Base-by-base conservation (phyloP, 2,113 vertebrate genomes). In the Podarcis raffonei region DNA sequence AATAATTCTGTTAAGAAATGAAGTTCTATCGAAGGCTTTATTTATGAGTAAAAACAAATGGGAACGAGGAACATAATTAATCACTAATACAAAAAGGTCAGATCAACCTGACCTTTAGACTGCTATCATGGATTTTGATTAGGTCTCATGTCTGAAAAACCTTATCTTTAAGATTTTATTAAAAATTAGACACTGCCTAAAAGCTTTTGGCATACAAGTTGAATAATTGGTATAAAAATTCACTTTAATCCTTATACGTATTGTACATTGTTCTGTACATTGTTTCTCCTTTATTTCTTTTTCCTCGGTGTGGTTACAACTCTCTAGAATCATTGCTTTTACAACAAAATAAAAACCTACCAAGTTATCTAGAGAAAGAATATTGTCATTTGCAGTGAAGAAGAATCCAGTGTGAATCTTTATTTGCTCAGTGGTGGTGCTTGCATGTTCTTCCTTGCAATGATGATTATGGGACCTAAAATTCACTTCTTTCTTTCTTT, bases 31-130 rank as follows among this genome's bases (percentile, higher is more conserved):
- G 6, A 23, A 13, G 15, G 9, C 30, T 80, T 22, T 1, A 53
- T 75, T 85, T 80, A 81, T 81, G 88, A 78, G 68, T 35, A 93
- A 82, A 94, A 90, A 81, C 4, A 90, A 23, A 81, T 81, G 77
- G 89, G 81, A 35, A 78, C 87, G 90, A 86, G 53, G 32, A 92
- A n/a, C 0, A 83, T 42, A 87, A 88, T 16, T 77, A 90, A 27
- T 42, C 59, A 72, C 7, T 81, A 37, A 81, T 80, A 91, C 37
- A 48, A 84, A 62, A 93, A 92, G 76, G 9, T 39, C 74, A 80
- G 77, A 25, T 53, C 35, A 48, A 81, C 68, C 53, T 68, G 1
- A 59, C 32, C 59, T 79, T 84, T 90, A 76, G 35, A 93, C 89
- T 93, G 72, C 68, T 89, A 27, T 78, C 5, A 68, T 82, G 65